Base-by-base conservation (phyloP, 2,797 vertebrate species). In the Alectoris magna region DNA sequence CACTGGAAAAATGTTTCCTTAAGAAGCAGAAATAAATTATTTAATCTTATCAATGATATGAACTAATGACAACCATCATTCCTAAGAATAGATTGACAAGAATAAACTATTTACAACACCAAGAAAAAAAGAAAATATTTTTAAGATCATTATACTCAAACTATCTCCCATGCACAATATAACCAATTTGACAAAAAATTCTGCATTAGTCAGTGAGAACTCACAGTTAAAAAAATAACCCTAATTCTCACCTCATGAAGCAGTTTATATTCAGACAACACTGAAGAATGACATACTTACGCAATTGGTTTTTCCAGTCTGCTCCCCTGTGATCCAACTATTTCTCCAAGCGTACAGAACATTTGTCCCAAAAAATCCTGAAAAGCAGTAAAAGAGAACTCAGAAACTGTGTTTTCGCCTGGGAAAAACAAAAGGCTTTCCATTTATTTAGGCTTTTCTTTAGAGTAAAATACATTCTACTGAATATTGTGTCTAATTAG, bases 281-380 rank as follows among this genome's bases (percentile, higher is more conserved):
- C 27, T 67, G 24, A 59, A 81, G n/a, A 86, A 67, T 12, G 6
- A 51, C 53, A 67, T 97, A 99, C 99, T 99, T 96, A 99, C 99
- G 98, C 97, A 96, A 99, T 98, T 83, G 98, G 92, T 90, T 99
- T 99, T 94, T 99, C 99, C 97, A 99, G 86, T 90, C 98, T 98
- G 97, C 99, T 98, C 92, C 99, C 98, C 96, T 98, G 98, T 59
- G 99, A 99, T 76, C 99, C 99, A 79, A 99, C 99, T 76, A 99
- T 98, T 97, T 99, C 99, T 59, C 99, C 99, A 93, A 99, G 93
- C 6, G 99, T 99, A 94, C 99, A 99, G 98, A 99, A 99, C 72
- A 98, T 99, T 95, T 99, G 99, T 87, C 99, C 99, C 98, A 99
- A 98, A 97, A 99, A 99, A 96, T 99, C 99, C 99, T 99, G 96